Percentiles rank a stretch among this genome's conserved stretches.
These are phyloP conservation scores for Hemitrygon akajei DNA, from an alignment of 2,797 vertebrate genomes.

Conservation along the genomic window DNA sequence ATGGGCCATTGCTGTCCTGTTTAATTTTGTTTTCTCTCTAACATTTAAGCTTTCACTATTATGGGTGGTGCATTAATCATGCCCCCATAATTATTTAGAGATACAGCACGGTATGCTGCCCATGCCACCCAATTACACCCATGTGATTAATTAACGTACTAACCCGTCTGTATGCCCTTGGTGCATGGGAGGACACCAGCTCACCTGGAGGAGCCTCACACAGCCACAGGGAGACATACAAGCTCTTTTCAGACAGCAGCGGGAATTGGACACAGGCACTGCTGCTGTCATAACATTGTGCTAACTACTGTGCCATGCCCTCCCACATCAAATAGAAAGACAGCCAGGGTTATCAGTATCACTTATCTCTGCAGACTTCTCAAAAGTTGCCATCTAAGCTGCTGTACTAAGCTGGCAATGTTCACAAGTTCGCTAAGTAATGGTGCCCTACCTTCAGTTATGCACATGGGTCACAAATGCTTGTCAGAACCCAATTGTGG, in stretches of 20 bases:
- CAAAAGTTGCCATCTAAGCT: not conserved
- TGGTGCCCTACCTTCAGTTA: not conserved
- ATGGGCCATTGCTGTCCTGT: not conserved
- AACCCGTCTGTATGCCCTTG: too few species aligned
- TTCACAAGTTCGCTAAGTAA: not conserved
- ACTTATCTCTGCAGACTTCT: not conserved
- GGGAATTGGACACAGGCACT: too few species aligned
- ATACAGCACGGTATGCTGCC: too few species aligned
- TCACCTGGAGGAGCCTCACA: too few species aligned
- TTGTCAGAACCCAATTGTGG: not conserved
- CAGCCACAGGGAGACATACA: too few species aligned
- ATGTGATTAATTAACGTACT: too few species aligned
- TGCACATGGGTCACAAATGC: not conserved
- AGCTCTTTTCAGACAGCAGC: too few species aligned
- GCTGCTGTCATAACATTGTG: too few species aligned
- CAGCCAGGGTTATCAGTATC: not conserved
- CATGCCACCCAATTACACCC: too few species aligned
- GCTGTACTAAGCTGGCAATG: not conserved
- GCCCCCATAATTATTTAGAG: too few species aligned
- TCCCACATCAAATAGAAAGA: not conserved
- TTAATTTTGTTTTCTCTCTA: not conserved
- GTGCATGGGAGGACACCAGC: too few species aligned
- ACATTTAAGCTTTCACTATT: not conserved
- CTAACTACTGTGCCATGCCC: too few species aligned
- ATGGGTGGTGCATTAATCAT: not conserved